Evolutionary conservation across 1,140 invertebrate species (phyloP).

Genomic region (Cyclina sinensis): DNA sequence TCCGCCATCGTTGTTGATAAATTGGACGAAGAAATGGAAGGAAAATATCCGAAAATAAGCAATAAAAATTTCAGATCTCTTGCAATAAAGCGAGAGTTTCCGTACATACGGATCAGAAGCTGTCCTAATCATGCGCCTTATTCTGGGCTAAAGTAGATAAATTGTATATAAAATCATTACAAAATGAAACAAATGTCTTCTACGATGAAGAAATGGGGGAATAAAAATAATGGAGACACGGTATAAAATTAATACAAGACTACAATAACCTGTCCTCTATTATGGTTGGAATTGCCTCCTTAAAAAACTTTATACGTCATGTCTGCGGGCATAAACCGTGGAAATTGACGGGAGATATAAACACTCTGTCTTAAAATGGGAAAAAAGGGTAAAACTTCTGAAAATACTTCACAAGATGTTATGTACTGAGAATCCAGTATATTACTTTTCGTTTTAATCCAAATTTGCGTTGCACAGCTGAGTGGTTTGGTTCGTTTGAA

Average conservation of each 20-base stretch:
- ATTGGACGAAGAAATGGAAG: constrained; percentile 65
- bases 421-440: background rate
- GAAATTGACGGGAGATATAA: no score
- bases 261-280: background rate
- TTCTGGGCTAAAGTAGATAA: constrained; percentile 58
- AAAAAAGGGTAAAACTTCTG: no score
- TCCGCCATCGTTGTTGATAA: constrained; percentile 63
- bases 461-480: background rate
- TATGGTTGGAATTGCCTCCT: constrained; percentile 39
- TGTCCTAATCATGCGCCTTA: constrained; percentile 59
- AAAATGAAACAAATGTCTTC: constrained; percentile 56
- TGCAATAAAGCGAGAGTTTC: constrained; percentile 54
- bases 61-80: constrained; percentile 69
- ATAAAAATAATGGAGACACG: constrained; percentile 65
- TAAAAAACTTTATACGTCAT: background rate
- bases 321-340: no score
- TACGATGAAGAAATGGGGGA: constrained; percentile 53
- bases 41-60: constrained; percentile 71
- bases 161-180: constrained; percentile 71
- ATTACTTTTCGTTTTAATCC: background rate
- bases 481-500: background rate
- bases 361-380: no score
- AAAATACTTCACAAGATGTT: no score
- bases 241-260: constrained; percentile 60
- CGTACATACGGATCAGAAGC: constrained; percentile 27